Percentiles rank a stretch among this genome's conserved stretches.
Evolutionary conservation across 2,113 vertebrate species (phyloP).

Genomic region (Myanophis thanlyinensis): DNA sequence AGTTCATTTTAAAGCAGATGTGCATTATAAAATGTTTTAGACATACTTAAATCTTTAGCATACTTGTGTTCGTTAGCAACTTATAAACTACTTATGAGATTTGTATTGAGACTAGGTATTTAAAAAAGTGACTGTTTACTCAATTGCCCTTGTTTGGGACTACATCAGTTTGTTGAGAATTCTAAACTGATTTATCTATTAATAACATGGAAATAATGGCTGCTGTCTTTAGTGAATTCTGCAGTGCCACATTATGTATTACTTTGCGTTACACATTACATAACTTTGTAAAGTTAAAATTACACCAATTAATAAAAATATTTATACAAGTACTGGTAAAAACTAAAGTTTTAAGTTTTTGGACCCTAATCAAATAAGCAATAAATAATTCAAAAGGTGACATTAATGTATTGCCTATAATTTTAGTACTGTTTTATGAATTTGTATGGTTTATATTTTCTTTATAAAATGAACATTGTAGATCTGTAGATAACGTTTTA

Average conservation of each 20-base stretch:
- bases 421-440: conserved; percentile 60
- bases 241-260: background rate
- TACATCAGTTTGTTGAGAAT: conserved; percentile 25
- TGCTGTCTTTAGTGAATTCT: conserved; percentile 35
- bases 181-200: conserved; percentile 48
- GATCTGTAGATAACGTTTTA: conserved; percentile 74
- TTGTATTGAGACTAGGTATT: conserved; percentile 27
- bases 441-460: conserved; percentile 65
- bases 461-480: conserved; percentile 69
- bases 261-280: too few species aligned
- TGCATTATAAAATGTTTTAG: conserved; percentile 36
- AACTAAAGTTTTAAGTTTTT: conserved; percentile 37
- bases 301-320: conserved; percentile 38
- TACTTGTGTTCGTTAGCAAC: conserved; percentile 39
- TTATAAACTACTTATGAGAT: conserved; percentile 36
- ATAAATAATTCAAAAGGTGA: conserved; percentile 50
- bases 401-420: conserved; percentile 43
- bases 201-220: conserved; percentile 51
- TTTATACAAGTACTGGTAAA: conserved; percentile 41
- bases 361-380: conserved; percentile 13
- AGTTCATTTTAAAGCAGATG: background rate
- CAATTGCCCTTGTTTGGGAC: conserved; percentile 11
- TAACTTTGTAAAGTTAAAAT: conserved; percentile 30
- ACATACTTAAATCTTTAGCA: background rate
- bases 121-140: conserved; percentile 22